phyloP scores from a whole-genome alignment of 2,797 vertebrate species.

The Parauchenoglanis ngamensis region DNA sequence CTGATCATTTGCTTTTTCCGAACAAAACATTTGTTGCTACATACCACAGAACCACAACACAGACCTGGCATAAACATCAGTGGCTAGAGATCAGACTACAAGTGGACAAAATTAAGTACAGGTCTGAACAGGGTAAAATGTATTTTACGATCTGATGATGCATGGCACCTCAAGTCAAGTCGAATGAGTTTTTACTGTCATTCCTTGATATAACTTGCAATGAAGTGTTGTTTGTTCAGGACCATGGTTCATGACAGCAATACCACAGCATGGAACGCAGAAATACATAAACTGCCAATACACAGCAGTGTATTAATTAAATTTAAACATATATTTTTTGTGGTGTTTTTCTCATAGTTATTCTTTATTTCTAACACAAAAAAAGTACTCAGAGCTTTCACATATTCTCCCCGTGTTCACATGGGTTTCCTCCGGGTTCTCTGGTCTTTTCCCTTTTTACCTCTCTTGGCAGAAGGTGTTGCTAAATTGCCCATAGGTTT shows the following conservation, averaged over 20 bases:
- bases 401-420: not conserved
- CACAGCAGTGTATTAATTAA: not conserved
- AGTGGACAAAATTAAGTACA: not conserved
- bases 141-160: not conserved
- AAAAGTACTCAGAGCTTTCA: not conserved
- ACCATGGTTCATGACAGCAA: not conserved
- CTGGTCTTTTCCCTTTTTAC: not conserved
- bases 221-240: not conserved
- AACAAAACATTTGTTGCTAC: conserved; percentile 3
- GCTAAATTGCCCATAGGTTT: not conserved
- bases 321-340: not conserved
- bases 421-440: not conserved
- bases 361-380: not conserved
- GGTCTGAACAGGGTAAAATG: not conserved
- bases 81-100: conserved; percentile 5
- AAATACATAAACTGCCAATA: not conserved
- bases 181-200: not conserved
- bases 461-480: not conserved
- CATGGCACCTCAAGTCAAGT: not conserved
- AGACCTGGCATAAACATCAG: conserved; percentile 8
- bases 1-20: not conserved
- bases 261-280: not conserved
- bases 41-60: not conserved
- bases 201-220: not conserved
- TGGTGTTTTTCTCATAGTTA: not conserved